Conservation (phyloP, 2,888 invertebrate genomes). For the Lasioglossum calceatum region DNA sequence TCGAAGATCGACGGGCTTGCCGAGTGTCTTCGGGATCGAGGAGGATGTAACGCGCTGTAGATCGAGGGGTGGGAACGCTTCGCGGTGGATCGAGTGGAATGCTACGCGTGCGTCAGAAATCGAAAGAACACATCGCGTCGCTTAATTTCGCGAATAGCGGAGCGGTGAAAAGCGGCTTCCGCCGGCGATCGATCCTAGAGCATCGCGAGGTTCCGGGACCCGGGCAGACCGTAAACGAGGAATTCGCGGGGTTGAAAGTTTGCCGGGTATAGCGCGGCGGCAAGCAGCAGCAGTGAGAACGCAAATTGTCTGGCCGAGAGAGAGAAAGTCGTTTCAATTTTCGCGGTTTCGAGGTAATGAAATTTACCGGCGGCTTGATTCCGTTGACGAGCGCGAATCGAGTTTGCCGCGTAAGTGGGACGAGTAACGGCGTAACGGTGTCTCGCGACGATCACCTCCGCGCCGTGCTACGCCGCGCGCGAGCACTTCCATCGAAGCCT, state of each 20-base stretch:
- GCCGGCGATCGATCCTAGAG: conserved; percentile 21
- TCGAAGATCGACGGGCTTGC: neutral
- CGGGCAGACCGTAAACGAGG: neutral
- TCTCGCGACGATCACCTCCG: conserved; percentile 11
- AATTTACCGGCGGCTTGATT: conserved; percentile 51
- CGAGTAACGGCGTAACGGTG: conserved; percentile 54
- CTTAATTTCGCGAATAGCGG: conserved; percentile 38
- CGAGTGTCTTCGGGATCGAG: neutral
- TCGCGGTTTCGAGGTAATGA: conserved; percentile 55
- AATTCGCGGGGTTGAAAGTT: conserved; percentile 15
- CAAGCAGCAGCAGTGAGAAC: neutral
- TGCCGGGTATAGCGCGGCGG: neutral
- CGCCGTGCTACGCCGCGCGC: neutral
- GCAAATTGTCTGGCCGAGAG: conserved; percentile 23
- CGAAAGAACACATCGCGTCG: neutral
- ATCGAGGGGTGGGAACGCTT: neutral
- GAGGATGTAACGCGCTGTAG: neutral
- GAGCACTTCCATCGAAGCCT: conserved; percentile 25
- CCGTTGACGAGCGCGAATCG: conserved; percentile 47
- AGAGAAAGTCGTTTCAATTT: conserved; percentile 53
- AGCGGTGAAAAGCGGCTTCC: conserved; percentile 28
- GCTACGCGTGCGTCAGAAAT: neutral
- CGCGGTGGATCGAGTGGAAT: neutral
- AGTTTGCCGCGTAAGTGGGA: conserved; percentile 48
- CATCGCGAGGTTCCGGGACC: conserved; percentile 8